Evolutionary conservation across 2,888 invertebrate species (phyloP).

Genomic region (Callyntrura guangdongensis): DNA sequence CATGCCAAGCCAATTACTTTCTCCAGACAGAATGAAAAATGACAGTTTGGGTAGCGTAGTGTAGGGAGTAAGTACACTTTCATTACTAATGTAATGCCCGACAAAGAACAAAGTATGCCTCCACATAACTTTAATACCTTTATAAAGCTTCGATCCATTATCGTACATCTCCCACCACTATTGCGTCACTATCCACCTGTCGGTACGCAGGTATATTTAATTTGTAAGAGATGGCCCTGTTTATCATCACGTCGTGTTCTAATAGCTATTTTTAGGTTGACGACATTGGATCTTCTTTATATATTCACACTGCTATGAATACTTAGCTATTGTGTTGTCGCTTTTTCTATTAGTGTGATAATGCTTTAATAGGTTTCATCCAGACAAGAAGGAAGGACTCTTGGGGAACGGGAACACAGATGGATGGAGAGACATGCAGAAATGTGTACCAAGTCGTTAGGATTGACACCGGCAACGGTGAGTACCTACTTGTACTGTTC

Average conservation of each 20-base stretch:
- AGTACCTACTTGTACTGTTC: neutral
- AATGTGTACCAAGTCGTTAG: neutral
- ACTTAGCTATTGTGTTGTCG: neutral
- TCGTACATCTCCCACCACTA: neutral
- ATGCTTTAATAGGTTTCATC: neutral
- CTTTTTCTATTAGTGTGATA: neutral
- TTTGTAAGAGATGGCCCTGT: neutral
- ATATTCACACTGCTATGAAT: neutral
- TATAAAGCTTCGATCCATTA: conserved; percentile 16
- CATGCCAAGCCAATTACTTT: conserved; percentile 81
- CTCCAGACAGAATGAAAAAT: conserved; percentile 80
- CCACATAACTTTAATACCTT: conserved; percentile 55
- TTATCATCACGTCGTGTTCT: neutral
- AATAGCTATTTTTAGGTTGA: too few species aligned
- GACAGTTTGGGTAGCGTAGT: conserved; percentile 52
- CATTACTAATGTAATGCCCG: conserved; percentile 60
- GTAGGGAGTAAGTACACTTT: conserved; percentile 24
- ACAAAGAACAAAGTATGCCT: conserved; percentile 8
- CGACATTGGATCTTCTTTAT: too few species aligned
- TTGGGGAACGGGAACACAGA: neutral
- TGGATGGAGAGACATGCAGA: neutral
- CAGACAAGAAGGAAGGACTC: neutral
- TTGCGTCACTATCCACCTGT: neutral
- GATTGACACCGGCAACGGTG: neutral
- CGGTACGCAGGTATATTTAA: neutral